Conservation (phyloP, 2,888 invertebrate genomes). For the Myathropa florea region DNA sequence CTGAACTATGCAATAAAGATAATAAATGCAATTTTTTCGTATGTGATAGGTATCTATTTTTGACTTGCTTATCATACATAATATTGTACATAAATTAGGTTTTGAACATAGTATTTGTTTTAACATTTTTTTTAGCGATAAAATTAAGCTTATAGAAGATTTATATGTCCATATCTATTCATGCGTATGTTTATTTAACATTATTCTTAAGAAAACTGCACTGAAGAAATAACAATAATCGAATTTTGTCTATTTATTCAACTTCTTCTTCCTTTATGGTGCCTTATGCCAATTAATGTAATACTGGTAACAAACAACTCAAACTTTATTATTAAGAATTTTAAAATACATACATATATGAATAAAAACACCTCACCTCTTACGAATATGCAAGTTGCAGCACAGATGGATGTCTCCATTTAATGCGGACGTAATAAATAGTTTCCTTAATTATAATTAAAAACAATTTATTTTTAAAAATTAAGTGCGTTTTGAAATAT, state of each 20-base stretch:
- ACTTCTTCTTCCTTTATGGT: conserved; percentile 43
- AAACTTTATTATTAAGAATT: not conserved
- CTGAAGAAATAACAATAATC: conserved; percentile 3
- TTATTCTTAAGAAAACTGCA: not conserved
- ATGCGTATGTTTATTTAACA: not conserved
- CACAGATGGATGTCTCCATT: not conserved
- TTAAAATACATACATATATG: not conserved
- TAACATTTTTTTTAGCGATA: not conserved
- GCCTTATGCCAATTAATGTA: conserved; percentile 34
- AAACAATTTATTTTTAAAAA: not conserved
- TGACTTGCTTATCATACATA: not conserved
- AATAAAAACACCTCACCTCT: not conserved
- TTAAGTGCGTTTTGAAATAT: no score
- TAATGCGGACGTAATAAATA: not conserved
- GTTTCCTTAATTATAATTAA: not conserved
- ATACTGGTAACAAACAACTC: not conserved
- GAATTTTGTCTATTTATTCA: conserved; percentile 8
- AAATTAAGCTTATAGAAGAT: not conserved
- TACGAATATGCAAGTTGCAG: not conserved
- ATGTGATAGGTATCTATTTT: not conserved
- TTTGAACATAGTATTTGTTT: not conserved
- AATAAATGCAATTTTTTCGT: not conserved
- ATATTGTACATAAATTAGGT: not conserved
- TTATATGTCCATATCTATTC: not conserved
- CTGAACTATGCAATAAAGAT: not conserved